Evolutionary conservation across 2,797 vertebrate genomes (phyloP).

Genomic region (Lacerta bilineata): DNA sequence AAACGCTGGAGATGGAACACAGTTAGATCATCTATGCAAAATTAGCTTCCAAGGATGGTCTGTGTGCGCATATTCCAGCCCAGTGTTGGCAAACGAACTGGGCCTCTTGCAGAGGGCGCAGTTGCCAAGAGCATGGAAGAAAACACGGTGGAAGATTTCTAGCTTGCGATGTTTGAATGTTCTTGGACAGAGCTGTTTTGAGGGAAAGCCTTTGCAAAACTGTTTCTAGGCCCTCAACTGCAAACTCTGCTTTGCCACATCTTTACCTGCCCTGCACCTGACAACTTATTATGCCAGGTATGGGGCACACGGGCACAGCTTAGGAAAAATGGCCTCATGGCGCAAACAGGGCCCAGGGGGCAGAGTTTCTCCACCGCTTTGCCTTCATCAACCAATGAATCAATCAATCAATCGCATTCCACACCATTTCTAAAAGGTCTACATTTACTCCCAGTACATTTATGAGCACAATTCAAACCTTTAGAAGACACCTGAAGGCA

Average conservation of each 20-base stretch:
- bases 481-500: too few species aligned
- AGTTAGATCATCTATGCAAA: conserved; percentile 35
- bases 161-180: background rate
- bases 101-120: background rate
- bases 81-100: background rate
- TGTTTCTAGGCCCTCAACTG: background rate
- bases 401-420: background rate
- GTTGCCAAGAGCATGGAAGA: conserved; percentile 25
- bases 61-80: conserved; percentile 31
- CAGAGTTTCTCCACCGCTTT: too few species aligned
- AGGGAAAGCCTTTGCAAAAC: conserved; percentile 10
- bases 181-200: background rate
- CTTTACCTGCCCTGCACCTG: too few species aligned
- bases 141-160: background rate
- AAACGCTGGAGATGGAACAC: conserved; percentile 9
- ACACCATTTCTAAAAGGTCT: background rate
- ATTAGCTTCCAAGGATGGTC: conserved; percentile 8
- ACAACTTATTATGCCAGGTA: too few species aligned
- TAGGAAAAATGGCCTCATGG: too few species aligned
- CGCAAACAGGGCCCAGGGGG: too few species aligned
- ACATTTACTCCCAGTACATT: too few species aligned
- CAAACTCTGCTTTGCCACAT: too few species aligned
- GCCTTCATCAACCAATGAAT: too few species aligned
- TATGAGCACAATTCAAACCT: too few species aligned
- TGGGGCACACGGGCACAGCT: too few species aligned